phyloP scores from a whole-genome alignment of 2,888 invertebrate species.

The Ligdia adustata region DNA sequence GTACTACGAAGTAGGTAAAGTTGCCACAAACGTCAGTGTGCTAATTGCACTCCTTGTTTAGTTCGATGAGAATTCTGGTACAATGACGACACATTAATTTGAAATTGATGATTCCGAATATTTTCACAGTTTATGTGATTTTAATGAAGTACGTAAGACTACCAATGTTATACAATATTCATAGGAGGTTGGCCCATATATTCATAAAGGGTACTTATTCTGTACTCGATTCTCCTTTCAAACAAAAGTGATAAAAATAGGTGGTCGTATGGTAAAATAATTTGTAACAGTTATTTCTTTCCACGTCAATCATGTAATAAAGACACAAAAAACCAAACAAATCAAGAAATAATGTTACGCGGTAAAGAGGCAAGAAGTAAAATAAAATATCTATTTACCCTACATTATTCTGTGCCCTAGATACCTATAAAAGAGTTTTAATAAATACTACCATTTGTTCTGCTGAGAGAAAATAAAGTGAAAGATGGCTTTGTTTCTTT shows the following conservation, averaged over 20 bases:
- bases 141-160: neutral
- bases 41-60: slow-evolving; percentile 9
- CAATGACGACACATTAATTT: slow-evolving; percentile 44
- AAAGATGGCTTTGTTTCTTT: slow-evolving; percentile 19
- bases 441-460: neutral
- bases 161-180: too few species aligned
- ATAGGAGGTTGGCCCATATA: too few species aligned
- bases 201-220: too few species aligned
- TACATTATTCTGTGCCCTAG: neutral
- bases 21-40: slow-evolving; percentile 5
- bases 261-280: too few species aligned
- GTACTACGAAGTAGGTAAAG: neutral
- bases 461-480: slow-evolving; percentile 6
- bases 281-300: too few species aligned
- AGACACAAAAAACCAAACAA: neutral
- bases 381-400: too few species aligned
- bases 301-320: too few species aligned
- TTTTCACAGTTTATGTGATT: slow-evolving; percentile 30
- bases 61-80: slow-evolving; percentile 34
- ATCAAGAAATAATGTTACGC: too few species aligned
- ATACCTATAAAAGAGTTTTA: neutral
- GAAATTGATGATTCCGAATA: slow-evolving; percentile 47
- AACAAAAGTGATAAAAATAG: too few species aligned
- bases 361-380: too few species aligned
- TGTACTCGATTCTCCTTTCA: too few species aligned